Evolutionary conservation across 1,140 invertebrate genomes (phyloP).

Genomic region (Eueides isabella): DNA sequence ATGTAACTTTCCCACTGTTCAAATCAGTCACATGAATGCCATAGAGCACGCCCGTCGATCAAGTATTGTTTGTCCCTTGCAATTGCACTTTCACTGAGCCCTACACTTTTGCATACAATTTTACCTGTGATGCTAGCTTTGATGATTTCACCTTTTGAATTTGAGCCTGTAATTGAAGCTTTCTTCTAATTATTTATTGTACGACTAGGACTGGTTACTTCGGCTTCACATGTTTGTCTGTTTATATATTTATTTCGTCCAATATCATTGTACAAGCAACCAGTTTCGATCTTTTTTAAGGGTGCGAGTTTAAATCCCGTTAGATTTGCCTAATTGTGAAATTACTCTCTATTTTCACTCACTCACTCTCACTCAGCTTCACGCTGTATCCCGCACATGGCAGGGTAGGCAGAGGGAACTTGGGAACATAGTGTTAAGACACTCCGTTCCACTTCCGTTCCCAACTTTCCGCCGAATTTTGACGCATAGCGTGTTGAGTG

Average conservation of each 20-base stretch:
- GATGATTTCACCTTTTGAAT: not conserved
- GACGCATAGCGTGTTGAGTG: too few relatives aligned
- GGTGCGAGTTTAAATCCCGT: too few relatives aligned
- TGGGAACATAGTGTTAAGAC: too few relatives aligned
- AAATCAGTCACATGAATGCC: slow-evolving; percentile 52
- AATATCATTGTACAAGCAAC: not conserved
- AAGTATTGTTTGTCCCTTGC: slow-evolving; percentile 38
- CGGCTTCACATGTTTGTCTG: not conserved
- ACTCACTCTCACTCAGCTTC: too few relatives aligned
- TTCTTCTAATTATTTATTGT: not conserved
- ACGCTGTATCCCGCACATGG: too few relatives aligned
- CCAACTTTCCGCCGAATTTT: too few relatives aligned
- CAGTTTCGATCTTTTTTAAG: too few relatives aligned
- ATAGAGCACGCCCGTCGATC: slow-evolving; percentile 50
- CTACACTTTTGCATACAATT: slow-evolving; percentile 26
- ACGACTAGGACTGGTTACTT: too few relatives aligned
- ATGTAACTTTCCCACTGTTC: slow-evolving; percentile 44
- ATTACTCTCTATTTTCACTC: too few relatives aligned
- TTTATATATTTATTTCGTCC: not conserved
- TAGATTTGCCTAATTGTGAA: too few relatives aligned
- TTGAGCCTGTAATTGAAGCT: not conserved
- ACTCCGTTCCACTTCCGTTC: too few relatives aligned
- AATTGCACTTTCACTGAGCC: slow-evolving; percentile 31
- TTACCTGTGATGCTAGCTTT: slow-evolving; percentile 13
- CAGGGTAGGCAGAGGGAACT: too few relatives aligned